phyloP scores from a whole-genome alignment of 1,140 invertebrate species.

The Caerostris extrusa region DNA sequence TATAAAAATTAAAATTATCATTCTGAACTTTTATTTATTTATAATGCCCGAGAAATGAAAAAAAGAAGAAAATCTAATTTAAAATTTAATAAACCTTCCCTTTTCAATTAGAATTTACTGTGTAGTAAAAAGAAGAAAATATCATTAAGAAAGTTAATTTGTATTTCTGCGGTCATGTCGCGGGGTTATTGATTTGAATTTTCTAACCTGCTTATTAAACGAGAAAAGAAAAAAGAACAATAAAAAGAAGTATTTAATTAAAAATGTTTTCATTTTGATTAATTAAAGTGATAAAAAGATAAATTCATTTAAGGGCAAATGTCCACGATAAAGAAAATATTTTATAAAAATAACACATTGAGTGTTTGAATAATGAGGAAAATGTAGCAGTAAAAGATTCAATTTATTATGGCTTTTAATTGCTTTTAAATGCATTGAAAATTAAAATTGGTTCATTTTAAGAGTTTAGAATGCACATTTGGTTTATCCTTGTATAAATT shows the following conservation, averaged over 20 bases:
- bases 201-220: background rate
- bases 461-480: too few species aligned
- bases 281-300: background rate
- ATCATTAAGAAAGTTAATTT: slow-evolving; percentile 8
- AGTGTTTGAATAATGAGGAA: too few species aligned
- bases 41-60: background rate
- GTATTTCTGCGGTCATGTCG: background rate
- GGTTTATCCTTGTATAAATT: too few species aligned
- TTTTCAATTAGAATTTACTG: background rate
- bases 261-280: background rate
- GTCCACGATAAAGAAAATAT: too few species aligned
- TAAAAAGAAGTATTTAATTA: background rate
- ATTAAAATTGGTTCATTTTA: too few species aligned
- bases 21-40: background rate
- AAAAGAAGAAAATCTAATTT: background rate
- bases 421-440: too few species aligned
- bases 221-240: background rate
- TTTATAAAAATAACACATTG: too few species aligned
- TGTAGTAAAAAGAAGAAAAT: background rate
- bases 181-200: background rate
- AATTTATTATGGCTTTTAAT: too few species aligned
- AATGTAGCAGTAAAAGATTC: too few species aligned
- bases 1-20: background rate
- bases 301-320: too few species aligned
- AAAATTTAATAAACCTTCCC: background rate